Percentiles rank a stretch among this genome's conserved stretches.
Conservation (phyloP, 2,113 vertebrate species). For the Salvelinus alpinus region DNA sequence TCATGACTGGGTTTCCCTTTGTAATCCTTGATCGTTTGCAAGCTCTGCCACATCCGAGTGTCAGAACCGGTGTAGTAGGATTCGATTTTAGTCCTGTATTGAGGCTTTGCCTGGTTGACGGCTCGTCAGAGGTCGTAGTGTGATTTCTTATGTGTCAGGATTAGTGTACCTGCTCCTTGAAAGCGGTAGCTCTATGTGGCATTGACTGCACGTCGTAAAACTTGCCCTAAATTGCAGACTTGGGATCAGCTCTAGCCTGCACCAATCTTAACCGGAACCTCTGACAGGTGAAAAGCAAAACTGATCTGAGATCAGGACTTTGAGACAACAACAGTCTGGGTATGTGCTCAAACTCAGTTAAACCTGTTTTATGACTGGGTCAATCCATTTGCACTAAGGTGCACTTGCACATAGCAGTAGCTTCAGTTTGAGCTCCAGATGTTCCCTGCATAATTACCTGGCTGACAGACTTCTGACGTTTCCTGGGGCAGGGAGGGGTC, state of each 20-base stretch:
- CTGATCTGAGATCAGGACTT: neutral
- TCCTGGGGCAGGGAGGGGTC: slow-evolving; percentile 16
- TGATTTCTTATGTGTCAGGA: too few species aligned
- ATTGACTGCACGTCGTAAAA: slow-evolving; percentile 11
- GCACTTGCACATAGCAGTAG: neutral
- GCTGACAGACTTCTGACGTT: slow-evolving; percentile 25
- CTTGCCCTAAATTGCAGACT: neutral
- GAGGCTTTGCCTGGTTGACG: too few species aligned
- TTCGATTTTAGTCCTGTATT: too few species aligned
- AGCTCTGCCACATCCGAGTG: too few species aligned
- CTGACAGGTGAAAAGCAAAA: slow-evolving; percentile 5
- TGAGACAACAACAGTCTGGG: neutral
- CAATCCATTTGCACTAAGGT: neutral
- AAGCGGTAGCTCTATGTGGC: slow-evolving; percentile 20
- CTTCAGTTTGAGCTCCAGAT: neutral
- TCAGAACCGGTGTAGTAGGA: too few species aligned
- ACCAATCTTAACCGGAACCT: neutral
- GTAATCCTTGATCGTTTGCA: too few species aligned
- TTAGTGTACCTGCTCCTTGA: too few species aligned
- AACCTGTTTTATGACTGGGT: neutral
- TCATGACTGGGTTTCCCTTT: too few species aligned
- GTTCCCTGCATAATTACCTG: slow-evolving; percentile 39
- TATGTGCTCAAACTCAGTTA: neutral
- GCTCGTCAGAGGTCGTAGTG: too few species aligned
- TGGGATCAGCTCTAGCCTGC: neutral